Percentiles rank a stretch among this genome's conserved stretches.
phyloP scores from a whole-genome alignment of 1,140 invertebrate species.

The Penaeus indicus region DNA sequence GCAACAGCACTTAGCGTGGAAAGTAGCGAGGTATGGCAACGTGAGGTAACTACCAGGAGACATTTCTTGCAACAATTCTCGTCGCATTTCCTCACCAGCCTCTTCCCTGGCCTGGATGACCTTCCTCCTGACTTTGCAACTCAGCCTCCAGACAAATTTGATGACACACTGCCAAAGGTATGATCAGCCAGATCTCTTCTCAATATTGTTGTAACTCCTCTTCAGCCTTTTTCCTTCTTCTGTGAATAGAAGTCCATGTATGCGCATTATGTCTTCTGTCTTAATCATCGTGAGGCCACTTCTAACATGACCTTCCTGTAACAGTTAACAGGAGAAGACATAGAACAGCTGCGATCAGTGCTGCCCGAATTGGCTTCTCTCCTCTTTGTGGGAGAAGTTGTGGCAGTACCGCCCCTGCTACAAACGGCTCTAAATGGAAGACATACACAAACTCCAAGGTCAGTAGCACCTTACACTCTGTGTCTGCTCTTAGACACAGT shows the following conservation, averaged over 20 bases:
- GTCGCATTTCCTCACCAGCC: slow-evolving; percentile 85
- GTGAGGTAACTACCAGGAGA: slow-evolving; percentile 28
- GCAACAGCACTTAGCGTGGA: slow-evolving; percentile 69
- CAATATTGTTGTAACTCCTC: too few relatives aligned
- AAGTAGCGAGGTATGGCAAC: slow-evolving; percentile 48
- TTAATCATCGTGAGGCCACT: background rate
- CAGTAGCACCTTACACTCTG: background rate
- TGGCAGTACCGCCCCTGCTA: slow-evolving; percentile 39
- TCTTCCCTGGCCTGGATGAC: slow-evolving; percentile 92
- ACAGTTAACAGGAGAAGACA: slow-evolving; percentile 77
- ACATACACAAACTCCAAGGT: slow-evolving; percentile 23
- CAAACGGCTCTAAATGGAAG: background rate
- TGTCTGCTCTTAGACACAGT: too few relatives aligned
- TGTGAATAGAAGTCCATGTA: background rate
- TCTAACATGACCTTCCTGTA: background rate
- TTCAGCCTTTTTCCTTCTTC: background rate
- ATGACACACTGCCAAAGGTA: slow-evolving; percentile 77
- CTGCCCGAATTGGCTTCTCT: slow-evolving; percentile 74
- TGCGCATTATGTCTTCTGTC: background rate
- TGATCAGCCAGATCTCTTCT: background rate
- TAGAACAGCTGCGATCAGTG: slow-evolving; percentile 77
- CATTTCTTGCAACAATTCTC: slow-evolving; percentile 82
- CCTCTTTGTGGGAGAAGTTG: slow-evolving; percentile 58
- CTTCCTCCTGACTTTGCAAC: slow-evolving; percentile 87
- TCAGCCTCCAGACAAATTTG: slow-evolving; percentile 81